Base-by-base conservation (phyloP, 2,113 vertebrate species). In the Erythrocebus patas region DNA sequence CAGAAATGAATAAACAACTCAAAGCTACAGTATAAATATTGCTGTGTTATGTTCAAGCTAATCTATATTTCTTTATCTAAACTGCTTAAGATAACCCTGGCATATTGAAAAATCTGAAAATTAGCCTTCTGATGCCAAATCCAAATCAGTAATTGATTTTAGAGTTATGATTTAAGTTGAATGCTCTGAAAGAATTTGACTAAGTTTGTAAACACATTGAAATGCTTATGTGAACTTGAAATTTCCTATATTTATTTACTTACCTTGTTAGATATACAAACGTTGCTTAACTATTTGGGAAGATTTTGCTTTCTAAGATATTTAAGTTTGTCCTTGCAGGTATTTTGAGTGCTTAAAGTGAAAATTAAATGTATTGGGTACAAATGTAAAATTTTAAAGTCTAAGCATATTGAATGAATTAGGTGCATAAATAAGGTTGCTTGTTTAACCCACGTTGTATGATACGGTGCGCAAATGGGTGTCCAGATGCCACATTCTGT, bases 81-180 rank as follows among this genome's bases (percentile, higher is more conserved):
- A 73, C 5, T 84, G 6, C 75, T 72, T 72, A 78, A 94, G 27
- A 72, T 87, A 78, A 70, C 32, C 22, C 55, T 92, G 32, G 11
- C n/a, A n/a, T 68, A 64, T 32, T 14, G 25, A 81, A 81, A 85
- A 55, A 50, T 68, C 45, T 59, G 17, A 90, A 95, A 76, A 76
- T 81, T 83, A 84, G 11, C 25, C 17, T 97, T 92, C 52, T 78
- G 27, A 30, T 57, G 38, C 5, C 45, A 84, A 96, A 94, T 57
- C 78, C 40, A 94, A 92, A 66, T 73, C 45, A 84, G 66, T 30
- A 81, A 86, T 48, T 95, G 84, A 95, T 92, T 94, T 81, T 48
- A 76, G n/a, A 87, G 50, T 80, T 45, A 75, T 76, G 40, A 50
- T 61, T 96, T 91, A n/a, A 55, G 23, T 61, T 38, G 18, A 93